These are phyloP conservation scores for Trematocara marginatum DNA, from an alignment of 2,113 vertebrate genomes.

Conservation along the genomic window DNA sequence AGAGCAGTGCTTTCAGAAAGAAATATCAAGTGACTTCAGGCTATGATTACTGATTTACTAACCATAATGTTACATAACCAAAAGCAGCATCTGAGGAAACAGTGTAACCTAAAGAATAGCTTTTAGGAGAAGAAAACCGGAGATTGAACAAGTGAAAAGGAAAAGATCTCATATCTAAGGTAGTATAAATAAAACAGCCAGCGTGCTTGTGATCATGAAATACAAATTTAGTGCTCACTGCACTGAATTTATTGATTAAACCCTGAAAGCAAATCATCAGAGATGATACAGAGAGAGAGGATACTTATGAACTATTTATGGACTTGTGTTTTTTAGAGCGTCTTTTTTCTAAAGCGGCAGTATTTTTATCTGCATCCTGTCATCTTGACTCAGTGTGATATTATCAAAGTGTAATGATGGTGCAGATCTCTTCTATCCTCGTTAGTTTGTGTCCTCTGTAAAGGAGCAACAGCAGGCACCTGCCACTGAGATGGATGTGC, in stretches of 20 bases:
- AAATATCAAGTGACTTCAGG: slow-evolving; percentile 40
- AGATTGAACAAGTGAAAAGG: background rate
- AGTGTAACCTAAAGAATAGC: background rate
- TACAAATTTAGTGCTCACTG: background rate
- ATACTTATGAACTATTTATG: background rate
- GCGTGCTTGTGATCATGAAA: background rate
- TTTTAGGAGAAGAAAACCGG: background rate
- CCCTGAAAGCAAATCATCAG: background rate
- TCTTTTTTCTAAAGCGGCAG: background rate
- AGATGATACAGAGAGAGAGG: background rate
- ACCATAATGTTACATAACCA: slow-evolving; percentile 33
- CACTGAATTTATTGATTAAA: background rate
- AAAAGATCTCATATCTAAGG: background rate
- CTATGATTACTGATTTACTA: slow-evolving; percentile 20
- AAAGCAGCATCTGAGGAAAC: background rate
- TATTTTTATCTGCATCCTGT: background rate
- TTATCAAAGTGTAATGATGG: background rate
- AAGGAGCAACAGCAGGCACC: slow-evolving; percentile 59
- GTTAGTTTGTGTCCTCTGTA: slow-evolving; percentile 32
- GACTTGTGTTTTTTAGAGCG: background rate
- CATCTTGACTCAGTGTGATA: background rate
- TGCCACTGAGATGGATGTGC: slow-evolving; percentile 61
- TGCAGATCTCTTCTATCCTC: background rate
- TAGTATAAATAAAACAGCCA: background rate
- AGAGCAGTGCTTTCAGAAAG: slow-evolving; percentile 2